phyloP scores from a whole-genome alignment of 1,140 invertebrate genomes.

The Halyomorpha halys region DNA sequence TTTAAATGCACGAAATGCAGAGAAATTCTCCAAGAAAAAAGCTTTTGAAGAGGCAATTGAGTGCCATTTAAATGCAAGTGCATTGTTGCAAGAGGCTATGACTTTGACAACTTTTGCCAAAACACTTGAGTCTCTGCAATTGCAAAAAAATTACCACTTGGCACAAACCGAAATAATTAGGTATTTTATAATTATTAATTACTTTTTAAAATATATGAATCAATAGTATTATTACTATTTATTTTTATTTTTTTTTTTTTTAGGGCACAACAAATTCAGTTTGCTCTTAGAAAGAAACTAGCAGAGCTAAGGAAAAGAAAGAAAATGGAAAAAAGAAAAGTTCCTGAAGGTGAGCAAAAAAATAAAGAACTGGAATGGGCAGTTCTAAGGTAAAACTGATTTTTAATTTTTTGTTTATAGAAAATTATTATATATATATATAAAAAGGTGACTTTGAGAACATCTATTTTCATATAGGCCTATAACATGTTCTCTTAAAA shows the following conservation, averaged over 20 bases:
- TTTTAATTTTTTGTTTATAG: not conserved
- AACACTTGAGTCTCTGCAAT: slow-evolving; percentile 46
- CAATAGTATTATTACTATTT: slow-evolving; percentile 7
- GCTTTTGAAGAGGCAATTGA: slow-evolving; percentile 50
- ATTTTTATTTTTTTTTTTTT: slow-evolving; percentile 24
- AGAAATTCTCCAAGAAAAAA: slow-evolving; percentile 44
- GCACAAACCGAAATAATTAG: slow-evolving; percentile 42
- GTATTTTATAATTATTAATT: slow-evolving; percentile 10
- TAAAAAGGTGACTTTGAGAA: no score
- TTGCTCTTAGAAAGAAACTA: slow-evolving; percentile 26
- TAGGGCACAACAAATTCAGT: slow-evolving; percentile 28
- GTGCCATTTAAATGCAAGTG: slow-evolving; percentile 49
- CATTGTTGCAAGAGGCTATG: slow-evolving; percentile 45
- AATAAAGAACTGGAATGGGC: slow-evolving; percentile 28
- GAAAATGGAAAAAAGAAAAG: slow-evolving; percentile 20
- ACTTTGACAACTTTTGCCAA: slow-evolving; percentile 41
- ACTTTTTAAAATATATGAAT: not conserved
- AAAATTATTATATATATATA: no score
- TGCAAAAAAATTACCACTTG: slow-evolving; percentile 50
- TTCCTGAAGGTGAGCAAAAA: slow-evolving; percentile 19
- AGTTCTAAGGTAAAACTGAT: slow-evolving; percentile 25
- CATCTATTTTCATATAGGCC: no score
- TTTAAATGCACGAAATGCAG: slow-evolving; percentile 49
- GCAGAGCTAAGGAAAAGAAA: slow-evolving; percentile 26
- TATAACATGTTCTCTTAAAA: no score